phyloP scores from a whole-genome alignment of 2,888 invertebrate genomes.

The Anarsia innoxiella region DNA sequence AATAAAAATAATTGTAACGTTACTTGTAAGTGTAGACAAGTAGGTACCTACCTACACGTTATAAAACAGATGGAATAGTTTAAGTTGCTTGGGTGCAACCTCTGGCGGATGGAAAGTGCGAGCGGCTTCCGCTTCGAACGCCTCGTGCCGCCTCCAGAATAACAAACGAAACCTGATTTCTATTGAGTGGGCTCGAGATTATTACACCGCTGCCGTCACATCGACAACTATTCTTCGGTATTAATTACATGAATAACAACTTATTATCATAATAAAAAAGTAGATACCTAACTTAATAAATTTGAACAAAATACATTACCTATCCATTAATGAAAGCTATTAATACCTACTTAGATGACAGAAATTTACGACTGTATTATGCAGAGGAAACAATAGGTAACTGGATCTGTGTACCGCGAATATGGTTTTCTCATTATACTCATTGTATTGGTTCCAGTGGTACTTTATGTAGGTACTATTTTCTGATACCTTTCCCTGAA shows the following conservation, averaged over 20 bases:
- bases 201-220: slow-evolving; percentile 41
- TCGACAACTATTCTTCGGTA: slow-evolving; percentile 26
- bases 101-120: slow-evolving; percentile 68
- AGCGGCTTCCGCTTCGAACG: slow-evolving; percentile 60
- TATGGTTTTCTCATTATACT: slow-evolving; percentile 16
- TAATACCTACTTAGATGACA: no score
- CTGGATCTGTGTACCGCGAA: slow-evolving; percentile 17
- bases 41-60: no score
- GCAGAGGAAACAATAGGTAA: slow-evolving; percentile 25
- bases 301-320: no score
- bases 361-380: not conserved
- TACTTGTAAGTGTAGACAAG: slow-evolving; percentile 10
- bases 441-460: slow-evolving; percentile 29
- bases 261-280: slow-evolving; percentile 12
- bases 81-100: slow-evolving; percentile 49
- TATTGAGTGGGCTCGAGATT: slow-evolving; percentile 60
- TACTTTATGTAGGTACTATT: slow-evolving; percentile 18
- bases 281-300: slow-evolving; percentile 1
- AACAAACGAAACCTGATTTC: slow-evolving; percentile 74
- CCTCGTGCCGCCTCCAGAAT: slow-evolving; percentile 64
- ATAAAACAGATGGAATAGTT: slow-evolving; percentile 43
- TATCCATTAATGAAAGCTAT: no score
- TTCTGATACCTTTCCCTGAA: no score
- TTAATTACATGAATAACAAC: slow-evolving; percentile 26
- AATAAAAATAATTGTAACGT: no score